phyloP scores from a whole-genome alignment of 1,140 invertebrate species.

The Liolophura sinensis region DNA sequence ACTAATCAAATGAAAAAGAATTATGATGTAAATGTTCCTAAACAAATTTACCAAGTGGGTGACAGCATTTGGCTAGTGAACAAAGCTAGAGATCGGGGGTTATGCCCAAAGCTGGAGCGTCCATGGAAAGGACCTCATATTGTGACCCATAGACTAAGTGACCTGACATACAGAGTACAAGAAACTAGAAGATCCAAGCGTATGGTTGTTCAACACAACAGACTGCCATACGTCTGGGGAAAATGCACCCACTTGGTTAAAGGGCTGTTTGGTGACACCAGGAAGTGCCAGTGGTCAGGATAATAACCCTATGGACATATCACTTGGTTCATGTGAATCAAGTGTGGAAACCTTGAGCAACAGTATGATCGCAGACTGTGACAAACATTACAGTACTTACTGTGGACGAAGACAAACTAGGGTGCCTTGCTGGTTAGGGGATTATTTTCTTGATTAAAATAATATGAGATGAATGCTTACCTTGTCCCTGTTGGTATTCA shows the following conservation, averaged over 20 bases:
- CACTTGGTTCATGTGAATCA: no score
- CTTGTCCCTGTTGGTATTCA: no score
- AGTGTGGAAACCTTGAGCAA: no score
- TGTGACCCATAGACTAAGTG: constrained; percentile 7
- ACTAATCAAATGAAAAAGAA: constrained; percentile 4
- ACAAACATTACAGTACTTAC: no score
- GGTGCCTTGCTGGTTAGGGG: no score
- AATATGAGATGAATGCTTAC: no score
- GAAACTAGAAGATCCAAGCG: constrained; percentile 3
- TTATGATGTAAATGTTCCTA: not conserved
- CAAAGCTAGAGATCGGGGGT: not conserved
- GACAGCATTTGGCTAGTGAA: not conserved
- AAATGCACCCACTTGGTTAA: not conserved
- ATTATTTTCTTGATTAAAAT: no score
- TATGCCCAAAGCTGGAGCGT: constrained; percentile 10
- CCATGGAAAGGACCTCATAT: constrained; percentile 13
- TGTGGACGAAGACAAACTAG: no score
- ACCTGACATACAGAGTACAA: constrained; percentile 15
- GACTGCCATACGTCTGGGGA: constrained; percentile 8
- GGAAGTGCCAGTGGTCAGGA: no score
- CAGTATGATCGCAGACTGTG: no score
- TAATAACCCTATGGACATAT: no score
- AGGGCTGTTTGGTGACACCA: no score
- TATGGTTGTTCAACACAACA: constrained; percentile 13
- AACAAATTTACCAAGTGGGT: not conserved